Percentiles rank a stretch among this genome's conserved stretches.
Conservation (phyloP, 1,140 invertebrate species). For the Danaus plexippus region DNA sequence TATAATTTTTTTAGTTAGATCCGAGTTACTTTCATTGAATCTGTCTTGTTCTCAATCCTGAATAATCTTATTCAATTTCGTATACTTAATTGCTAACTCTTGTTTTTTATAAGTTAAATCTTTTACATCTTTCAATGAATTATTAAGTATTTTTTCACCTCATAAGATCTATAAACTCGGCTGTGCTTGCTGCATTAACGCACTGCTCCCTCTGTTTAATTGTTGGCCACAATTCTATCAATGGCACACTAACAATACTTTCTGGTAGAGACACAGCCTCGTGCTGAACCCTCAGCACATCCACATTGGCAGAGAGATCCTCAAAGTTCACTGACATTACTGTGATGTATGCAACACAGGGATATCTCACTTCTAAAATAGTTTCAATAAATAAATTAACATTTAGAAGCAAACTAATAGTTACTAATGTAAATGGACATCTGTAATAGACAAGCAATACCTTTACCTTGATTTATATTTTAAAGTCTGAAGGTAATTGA, state of each 20-base stretch:
- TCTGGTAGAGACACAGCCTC: conserved; percentile 52
- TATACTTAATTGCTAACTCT: too few species aligned
- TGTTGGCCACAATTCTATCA: conserved; percentile 60
- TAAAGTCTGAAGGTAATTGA: too few species aligned
- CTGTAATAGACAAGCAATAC: too few species aligned
- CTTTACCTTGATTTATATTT: too few species aligned
- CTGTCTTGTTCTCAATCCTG: too few species aligned
- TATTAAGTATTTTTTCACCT: conserved; percentile 26
- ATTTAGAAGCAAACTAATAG: too few species aligned
- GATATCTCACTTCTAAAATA: conserved; percentile 54
- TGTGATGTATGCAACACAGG: conserved; percentile 51
- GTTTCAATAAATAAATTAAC: not conserved
- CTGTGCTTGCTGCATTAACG: conserved; percentile 53
- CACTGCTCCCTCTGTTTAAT: conserved; percentile 46
- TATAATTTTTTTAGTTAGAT: too few species aligned
- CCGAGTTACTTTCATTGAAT: too few species aligned
- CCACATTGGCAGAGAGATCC: conserved; percentile 45
- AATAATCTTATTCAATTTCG: too few species aligned
- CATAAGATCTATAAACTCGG: conserved; percentile 59
- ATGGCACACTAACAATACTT: conserved; percentile 45
- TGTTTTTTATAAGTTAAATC: too few species aligned
- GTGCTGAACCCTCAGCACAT: conserved; percentile 58
- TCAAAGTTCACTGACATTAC: conserved; percentile 61
- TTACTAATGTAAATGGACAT: too few species aligned
- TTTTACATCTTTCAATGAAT: too few species aligned